Percentiles rank a stretch among this genome's conserved stretches.
phyloP scores from a whole-genome alignment of 2,888 invertebrate species.

The Thymelicus sylvestris region DNA sequence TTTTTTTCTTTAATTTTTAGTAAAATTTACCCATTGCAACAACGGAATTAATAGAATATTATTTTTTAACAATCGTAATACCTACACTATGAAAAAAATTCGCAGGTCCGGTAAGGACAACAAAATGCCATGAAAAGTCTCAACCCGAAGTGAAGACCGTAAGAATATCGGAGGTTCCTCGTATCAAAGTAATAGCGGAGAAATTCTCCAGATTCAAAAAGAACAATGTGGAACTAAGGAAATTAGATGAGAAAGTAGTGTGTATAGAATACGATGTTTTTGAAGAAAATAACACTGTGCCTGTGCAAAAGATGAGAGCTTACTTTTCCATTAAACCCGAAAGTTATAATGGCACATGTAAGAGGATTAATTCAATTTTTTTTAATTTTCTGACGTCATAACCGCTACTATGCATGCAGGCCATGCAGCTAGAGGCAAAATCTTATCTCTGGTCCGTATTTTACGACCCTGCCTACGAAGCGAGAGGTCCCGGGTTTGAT shows the following conservation, averaged over 20 bases:
- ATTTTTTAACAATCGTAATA: too few species aligned
- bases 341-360: conserved; percentile 37
- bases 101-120: neutral
- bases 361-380: neutral
- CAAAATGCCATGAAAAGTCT: neutral
- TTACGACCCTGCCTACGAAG: too few species aligned
- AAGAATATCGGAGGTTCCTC: conserved; percentile 63
- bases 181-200: conserved; percentile 67
- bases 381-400: neutral
- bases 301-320: conserved; percentile 64
- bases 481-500: too few species aligned
- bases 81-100: neutral
- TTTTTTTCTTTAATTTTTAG: too few species aligned
- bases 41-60: too few species aligned
- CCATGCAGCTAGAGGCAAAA: too few species aligned
- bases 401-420: too few species aligned
- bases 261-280: conserved; percentile 61
- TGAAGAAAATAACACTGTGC: conserved; percentile 42
- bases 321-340: conserved; percentile 65
- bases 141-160: conserved; percentile 45
- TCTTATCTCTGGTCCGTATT: too few species aligned
- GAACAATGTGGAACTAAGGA: conserved; percentile 65
- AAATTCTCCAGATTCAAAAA: conserved; percentile 66
- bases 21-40: too few species aligned
- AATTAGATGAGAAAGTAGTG: conserved; percentile 69